These are phyloP conservation scores for Pipistrellus kuhlii DNA, from an alignment of 2,797 vertebrate genomes.

Conservation along the genomic window DNA sequence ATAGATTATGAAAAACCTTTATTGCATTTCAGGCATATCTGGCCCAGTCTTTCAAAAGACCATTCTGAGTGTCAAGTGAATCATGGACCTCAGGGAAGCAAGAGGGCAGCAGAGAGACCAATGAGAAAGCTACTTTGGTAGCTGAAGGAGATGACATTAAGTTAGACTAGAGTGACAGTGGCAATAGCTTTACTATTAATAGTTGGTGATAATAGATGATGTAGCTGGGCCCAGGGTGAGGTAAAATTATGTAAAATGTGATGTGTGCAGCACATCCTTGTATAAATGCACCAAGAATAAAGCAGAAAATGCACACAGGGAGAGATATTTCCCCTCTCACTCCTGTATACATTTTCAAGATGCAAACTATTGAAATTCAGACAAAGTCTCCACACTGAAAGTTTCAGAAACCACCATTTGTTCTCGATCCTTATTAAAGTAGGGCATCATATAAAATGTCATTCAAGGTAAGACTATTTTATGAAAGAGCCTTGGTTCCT, in stretches of 20 bases:
- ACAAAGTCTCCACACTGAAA: neutral
- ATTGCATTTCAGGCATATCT: neutral
- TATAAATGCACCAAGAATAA: constrained; percentile 34
- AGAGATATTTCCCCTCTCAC: neutral
- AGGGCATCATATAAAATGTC: no score
- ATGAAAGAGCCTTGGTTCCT: constrained; percentile 12
- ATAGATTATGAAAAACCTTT: neutral
- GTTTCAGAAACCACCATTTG: constrained; percentile 8
- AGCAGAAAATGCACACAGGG: constrained; percentile 10
- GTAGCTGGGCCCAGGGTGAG: neutral
- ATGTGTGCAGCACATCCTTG: neutral
- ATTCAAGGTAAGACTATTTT: constrained; percentile 1
- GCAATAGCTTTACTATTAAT: constrained; percentile 33
- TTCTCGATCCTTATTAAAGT: constrained; percentile 15
- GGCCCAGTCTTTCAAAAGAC: neutral
- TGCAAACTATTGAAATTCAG: constrained; percentile 14
- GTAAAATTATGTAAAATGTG: constrained; percentile 59
- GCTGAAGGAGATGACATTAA: neutral
- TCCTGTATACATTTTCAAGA: constrained; percentile 13
- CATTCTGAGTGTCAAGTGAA: neutral
- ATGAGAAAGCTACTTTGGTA: neutral
- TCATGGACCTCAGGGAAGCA: neutral
- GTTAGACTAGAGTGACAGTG: neutral
- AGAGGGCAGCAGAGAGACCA: neutral
- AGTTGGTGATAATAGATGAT: neutral